Conservation (phyloP, 2,797 vertebrate genomes). For the Diglossa cyanea region DNA sequence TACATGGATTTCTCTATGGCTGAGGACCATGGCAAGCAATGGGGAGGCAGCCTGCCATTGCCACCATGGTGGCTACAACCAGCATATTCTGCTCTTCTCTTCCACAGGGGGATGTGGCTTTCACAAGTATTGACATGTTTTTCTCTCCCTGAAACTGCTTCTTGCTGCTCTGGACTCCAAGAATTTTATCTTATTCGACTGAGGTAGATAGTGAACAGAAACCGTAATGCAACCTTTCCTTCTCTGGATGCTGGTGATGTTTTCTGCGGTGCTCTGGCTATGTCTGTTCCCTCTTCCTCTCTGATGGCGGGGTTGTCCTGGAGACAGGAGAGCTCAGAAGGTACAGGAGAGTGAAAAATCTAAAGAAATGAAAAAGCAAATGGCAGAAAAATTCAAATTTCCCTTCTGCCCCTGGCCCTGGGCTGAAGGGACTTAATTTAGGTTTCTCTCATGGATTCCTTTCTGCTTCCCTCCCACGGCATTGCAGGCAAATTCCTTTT, state of each 20-base stretch:
- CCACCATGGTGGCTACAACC: background rate
- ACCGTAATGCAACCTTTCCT: background rate
- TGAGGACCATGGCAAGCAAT: fast-evolving
- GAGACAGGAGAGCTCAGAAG: background rate
- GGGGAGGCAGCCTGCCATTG: background rate
- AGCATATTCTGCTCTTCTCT: background rate
- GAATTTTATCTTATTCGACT: background rate
- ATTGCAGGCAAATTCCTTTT: background rate
- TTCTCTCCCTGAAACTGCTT: background rate
- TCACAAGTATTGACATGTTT: background rate
- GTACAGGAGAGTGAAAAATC: background rate
- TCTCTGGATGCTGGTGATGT: background rate
- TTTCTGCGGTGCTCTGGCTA: background rate
- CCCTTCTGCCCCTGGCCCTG: background rate
- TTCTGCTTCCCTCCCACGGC: background rate
- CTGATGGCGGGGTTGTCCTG: background rate
- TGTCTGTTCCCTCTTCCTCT: background rate
- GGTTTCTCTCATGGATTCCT: background rate
- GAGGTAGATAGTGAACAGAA: background rate
- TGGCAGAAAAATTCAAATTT: background rate
- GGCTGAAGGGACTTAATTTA: background rate
- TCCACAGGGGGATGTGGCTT: background rate
- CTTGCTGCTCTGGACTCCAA: background rate
- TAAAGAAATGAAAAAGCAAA: background rate
- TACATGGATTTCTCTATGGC: background rate